Base-by-base conservation (phyloP, 2,113 vertebrate genomes). In the Speoplatyrhinus poulsoni region DNA sequence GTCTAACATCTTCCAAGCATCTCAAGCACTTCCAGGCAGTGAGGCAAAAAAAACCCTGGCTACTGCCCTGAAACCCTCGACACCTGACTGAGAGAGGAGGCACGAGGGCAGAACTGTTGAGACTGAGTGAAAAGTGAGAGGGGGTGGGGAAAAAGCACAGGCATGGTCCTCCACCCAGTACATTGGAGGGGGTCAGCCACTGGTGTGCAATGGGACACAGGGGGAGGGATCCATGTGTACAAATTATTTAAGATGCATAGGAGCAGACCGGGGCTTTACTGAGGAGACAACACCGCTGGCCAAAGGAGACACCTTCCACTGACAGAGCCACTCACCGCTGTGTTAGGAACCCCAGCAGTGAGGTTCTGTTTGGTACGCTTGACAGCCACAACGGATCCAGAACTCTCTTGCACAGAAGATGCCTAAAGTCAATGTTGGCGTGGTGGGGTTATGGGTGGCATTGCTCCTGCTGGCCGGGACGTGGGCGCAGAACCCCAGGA, bases 231-330 rank as follows among this genome's bases (percentile, higher is more conserved):
- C 90, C 80, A 92, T 59, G 80, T 83, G 88, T 82, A 90, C 91
- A 77, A 79, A 90, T 26, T 96, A 99, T 96, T 96, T 98, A 98
- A 97, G 94, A 94, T 95, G 94, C 91, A 84, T 82, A 87, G 84
- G 10, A 12, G 41, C 79, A 86, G 81, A 87, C 62, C 81, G 85
- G 88, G 83, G 70, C 83, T 88, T 89, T 87, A 73, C 64, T 36
- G 68, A 82, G 72, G 84, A 87, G 82, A 83, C 80, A 70, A 59
- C 69, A 86, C 77, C 55, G 52, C 66, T 72, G 85, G 80, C 46
- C 67, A 68, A 60, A 76, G 63, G 60, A 72, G 17, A 82, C 32
- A 57, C 9, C 59, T 46, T 53, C 32, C 17, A 62, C 36, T 26
- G 50, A 61, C 67, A 50, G 46, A 46, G 32, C 63, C 69, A 65